Percentiles rank a stretch among this genome's conserved stretches.
These are phyloP conservation scores for Rhinophrynus dorsalis DNA, from an alignment of 2,797 vertebrate species.

Conservation along the genomic window DNA sequence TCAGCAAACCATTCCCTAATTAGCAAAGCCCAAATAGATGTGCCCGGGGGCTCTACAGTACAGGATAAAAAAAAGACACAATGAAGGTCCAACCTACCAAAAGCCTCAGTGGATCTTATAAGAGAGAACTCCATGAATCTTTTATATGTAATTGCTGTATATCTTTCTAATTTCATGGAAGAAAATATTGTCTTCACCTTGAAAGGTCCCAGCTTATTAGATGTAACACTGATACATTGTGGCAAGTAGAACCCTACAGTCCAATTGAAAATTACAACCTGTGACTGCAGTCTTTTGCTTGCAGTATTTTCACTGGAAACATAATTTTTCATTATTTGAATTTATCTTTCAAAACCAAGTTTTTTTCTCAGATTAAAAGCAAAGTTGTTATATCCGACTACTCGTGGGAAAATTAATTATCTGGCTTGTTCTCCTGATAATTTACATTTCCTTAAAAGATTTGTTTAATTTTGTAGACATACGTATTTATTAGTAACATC, in stretches of 20 bases:
- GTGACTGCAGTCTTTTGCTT: background rate
- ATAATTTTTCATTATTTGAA: no score
- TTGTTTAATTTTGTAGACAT: background rate
- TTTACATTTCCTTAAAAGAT: no score
- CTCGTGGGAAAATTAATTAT: no score
- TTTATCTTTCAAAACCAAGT: no score
- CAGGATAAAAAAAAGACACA: slow-evolving; percentile 56
- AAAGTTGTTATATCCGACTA: no score
- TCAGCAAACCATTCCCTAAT: slow-evolving; percentile 74
- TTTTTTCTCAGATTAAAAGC: no score
- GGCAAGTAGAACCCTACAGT: background rate
- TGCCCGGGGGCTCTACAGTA: slow-evolving; percentile 66
- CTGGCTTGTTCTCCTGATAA: no score
- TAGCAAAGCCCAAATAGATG: slow-evolving; percentile 78
- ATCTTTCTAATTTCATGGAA: slow-evolving; percentile 55
- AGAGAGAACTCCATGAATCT: slow-evolving; percentile 60
- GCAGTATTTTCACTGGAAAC: no score
- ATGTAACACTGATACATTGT: background rate
- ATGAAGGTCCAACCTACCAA: slow-evolving; percentile 51
- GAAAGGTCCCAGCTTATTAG: background rate
- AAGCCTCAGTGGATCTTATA: slow-evolving; percentile 64
- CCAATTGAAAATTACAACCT: slow-evolving; percentile 1
- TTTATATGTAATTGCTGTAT: slow-evolving; percentile 68
- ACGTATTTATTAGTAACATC: background rate
- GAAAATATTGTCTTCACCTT: background rate